Evolutionary conservation across 2,797 vertebrate species (phyloP).

Genomic region (Novumbra hubbsi): DNA sequence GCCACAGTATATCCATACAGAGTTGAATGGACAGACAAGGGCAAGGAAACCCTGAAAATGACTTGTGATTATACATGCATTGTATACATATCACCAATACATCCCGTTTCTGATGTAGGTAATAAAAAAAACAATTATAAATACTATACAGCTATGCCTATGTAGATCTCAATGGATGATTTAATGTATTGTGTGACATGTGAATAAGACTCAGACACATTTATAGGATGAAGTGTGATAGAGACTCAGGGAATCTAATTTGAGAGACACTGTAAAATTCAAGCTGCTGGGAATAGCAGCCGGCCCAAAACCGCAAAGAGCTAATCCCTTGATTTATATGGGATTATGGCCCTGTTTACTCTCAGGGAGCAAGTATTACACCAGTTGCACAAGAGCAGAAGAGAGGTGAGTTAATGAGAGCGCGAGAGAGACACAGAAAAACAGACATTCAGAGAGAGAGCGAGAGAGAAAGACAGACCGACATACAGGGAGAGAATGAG

Average conservation of each 20-base stretch:
- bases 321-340: slow-evolving; percentile 67
- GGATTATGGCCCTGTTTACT: slow-evolving; percentile 65
- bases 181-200: no score
- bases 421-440: neutral
- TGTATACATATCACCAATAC: no score
- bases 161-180: no score
- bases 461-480: neutral
- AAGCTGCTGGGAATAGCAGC: slow-evolving; percentile 57
- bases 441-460: neutral
- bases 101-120: no score
- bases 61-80: no score
- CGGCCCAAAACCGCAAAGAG: slow-evolving; percentile 52
- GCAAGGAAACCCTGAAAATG: no score
- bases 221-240: slow-evolving; percentile 32
- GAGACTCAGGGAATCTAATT: slow-evolving; percentile 32
- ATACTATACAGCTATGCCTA: no score
- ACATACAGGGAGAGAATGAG: slow-evolving; percentile 15
- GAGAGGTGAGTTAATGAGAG: neutral
- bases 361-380: slow-evolving; percentile 57
- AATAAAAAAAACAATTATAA: no score
- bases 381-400: slow-evolving; percentile 45
- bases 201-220: neutral
- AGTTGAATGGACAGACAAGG: no score
- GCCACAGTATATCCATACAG: no score
- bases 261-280: slow-evolving; percentile 40